Percentiles rank a stretch among this genome's conserved stretches.
phyloP scores from a whole-genome alignment of 2,113 vertebrate genomes.

The Elgaria multicarinata region DNA sequence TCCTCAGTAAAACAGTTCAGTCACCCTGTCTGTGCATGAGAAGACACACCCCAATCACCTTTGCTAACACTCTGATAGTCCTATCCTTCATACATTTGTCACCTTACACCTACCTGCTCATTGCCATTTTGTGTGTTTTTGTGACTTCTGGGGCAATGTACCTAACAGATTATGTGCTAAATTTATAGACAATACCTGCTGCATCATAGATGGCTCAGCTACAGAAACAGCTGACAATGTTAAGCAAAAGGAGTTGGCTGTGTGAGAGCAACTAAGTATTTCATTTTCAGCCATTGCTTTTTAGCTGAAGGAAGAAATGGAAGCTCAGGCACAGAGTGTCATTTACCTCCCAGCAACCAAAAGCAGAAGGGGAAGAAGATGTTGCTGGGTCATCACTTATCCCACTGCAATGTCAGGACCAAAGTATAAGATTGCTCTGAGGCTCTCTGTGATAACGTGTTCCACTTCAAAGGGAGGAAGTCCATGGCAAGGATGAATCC shows the following conservation, averaged over 20 bases:
- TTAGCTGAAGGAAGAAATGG: slow-evolving; percentile 1
- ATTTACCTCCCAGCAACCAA: slow-evolving; percentile 43
- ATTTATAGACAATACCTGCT: background rate
- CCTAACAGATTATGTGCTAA: background rate
- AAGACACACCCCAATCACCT: background rate
- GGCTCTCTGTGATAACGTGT: slow-evolving; percentile 33
- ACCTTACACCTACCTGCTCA: background rate
- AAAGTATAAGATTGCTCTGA: slow-evolving; percentile 17
- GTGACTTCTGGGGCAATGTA: background rate
- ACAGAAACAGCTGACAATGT: background rate
- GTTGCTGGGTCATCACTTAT: slow-evolving; percentile 38
- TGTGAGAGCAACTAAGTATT: background rate
- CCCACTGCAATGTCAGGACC: slow-evolving; percentile 45
- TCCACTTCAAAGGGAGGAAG: background rate
- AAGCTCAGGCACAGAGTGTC: background rate
- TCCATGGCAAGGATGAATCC: background rate
- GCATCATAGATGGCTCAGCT: slow-evolving; percentile 8
- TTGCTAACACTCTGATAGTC: background rate
- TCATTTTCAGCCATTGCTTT: slow-evolving; percentile 14
- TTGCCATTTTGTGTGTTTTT: background rate
- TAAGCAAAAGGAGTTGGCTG: slow-evolving; percentile 22
- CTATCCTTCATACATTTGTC: background rate
- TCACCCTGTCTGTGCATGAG: too few species aligned
- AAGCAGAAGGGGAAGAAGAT: background rate
- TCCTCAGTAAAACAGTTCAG: too few species aligned